Evolutionary conservation across 2,888 invertebrate species (phyloP), one percentile per base, ranked within the genome.

Genomic region (Coleophora deauratella): DNA sequence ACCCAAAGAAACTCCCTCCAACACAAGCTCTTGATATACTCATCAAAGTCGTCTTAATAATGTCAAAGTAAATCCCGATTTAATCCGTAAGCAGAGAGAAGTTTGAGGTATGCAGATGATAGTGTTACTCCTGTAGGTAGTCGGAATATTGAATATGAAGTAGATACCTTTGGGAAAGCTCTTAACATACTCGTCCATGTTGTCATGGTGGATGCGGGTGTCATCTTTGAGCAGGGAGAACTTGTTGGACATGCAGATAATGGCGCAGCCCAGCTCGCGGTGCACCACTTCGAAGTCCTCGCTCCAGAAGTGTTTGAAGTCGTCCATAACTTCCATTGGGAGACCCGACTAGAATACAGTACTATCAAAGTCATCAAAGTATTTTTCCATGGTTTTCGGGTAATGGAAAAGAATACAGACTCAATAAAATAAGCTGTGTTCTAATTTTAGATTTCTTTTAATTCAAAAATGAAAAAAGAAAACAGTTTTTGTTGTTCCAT

Each of bases 171-270:
- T 59, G 10, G 82, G 82, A 47, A 84, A 84, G 35, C 73, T 56
- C 53, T 76, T 77, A 44, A 84, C 49, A 28, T 81, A 85, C 27
- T 84, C 84, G 11, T 81, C 64, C 82, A 84, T 81, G 50, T 81
- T 85, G 42, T 64, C 55, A 42, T 82, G 84, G 32, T 85, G 82
- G 53, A 84, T 78, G 43, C 75, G 62, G n/a, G 70, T 59, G 45
- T 84, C 80, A 1, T 80, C 82, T 38, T 82, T 62, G 62, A 85
- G 52, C 33, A 85, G 59, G 0, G 71, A 66, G 55, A 84, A 79
- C 67, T 82, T 82, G 59, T 81, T 75, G 53, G 78, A 77, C 84
- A 85, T 84, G 63, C 84, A 85, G 59, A 84, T 77, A 59, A 84
- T 68, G 44, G 84, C 82, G 44, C 84, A 85, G 55, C 84, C 84